Evolutionary conservation across 2,113 vertebrate genomes (phyloP), one percentile per base, ranked within the genome.

Genomic region (Cheirogaleus medius): DNA sequence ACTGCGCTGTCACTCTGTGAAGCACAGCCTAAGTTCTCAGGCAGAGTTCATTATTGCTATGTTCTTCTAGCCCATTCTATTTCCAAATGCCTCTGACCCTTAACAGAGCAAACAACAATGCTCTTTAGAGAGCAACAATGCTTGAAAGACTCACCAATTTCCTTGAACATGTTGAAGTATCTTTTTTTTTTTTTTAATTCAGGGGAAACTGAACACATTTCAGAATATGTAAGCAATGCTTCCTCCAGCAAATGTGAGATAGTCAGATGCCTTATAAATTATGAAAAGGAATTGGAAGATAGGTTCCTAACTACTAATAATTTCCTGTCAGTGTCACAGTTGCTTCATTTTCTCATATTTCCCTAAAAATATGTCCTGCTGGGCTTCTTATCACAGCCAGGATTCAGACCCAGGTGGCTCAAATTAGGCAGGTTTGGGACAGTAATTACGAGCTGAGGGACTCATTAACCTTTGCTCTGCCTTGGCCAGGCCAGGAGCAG

Each of bases 291-390:
- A 39, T 7, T 37, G 44, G 54, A 87, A 91, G 37, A 39, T 9
- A 56, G 3, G 60, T 82, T 29, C 42, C 44, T 87, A 60, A 29
- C 90, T 91, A 56, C 20, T 56, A 56, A 56, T 56, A 58, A 68
- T 83, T 49, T 68, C 84, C 82, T 73, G n/a, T 80, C 47, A 12
- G 27, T 87, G 29, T 77, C 91, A 74, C 8, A 27, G 32, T 56
- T 66, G 32, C 64, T 49, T 91, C 60, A 66, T 88, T 94, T 89
- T 82, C 64, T 85, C 73, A 82, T 58, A 78, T 95, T 77, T 82
- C 42, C 42, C 93, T 77, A 39, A 56, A 93, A 93, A 60, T 66
- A 47, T 21, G 27, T 27, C 32, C 47, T 68, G n/a, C 71, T 82
- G 42, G n/a, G 66, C 34, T 78, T 91, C 69, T 82, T 91, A 58